phyloP scores from a whole-genome alignment of 2,797 vertebrate genomes.

The Sebastes goodei region DNA sequence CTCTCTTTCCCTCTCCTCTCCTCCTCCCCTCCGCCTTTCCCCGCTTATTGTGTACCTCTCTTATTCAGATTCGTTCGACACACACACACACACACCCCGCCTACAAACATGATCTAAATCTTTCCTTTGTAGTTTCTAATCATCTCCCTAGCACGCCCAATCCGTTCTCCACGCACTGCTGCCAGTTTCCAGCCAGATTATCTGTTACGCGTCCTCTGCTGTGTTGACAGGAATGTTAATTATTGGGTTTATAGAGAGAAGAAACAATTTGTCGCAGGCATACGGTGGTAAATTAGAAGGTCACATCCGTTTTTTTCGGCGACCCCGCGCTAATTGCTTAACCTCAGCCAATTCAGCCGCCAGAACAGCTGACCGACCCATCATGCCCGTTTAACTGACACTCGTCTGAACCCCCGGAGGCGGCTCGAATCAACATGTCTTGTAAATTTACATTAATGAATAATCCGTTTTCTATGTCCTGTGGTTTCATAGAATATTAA shows the following conservation, averaged over 20 bases:
- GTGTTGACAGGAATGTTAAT: constrained; percentile 62
- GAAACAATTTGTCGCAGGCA: constrained; percentile 34
- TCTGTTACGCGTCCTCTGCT: constrained; percentile 40
- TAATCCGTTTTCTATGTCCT: neutral
- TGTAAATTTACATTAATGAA: constrained; percentile 20
- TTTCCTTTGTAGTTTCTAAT: constrained; percentile 68
- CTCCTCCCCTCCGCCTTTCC: neutral
- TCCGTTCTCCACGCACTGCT: constrained; percentile 17
- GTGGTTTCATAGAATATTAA: neutral
- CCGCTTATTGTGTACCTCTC: neutral
- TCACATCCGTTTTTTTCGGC: neutral
- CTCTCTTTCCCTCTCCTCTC: neutral
- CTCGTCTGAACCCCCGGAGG: constrained; percentile 7
- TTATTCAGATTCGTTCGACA: constrained; percentile 37
- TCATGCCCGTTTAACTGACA: neutral
- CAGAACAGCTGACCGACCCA: neutral
- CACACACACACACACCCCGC: constrained; percentile 4
- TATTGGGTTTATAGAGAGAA: constrained; percentile 36
- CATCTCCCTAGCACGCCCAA: constrained; percentile 38
- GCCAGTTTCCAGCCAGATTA: constrained; percentile 55
- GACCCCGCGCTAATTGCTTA: constrained; percentile 47
- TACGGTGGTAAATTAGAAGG: constrained; percentile 33
- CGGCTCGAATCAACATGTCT: constrained; percentile 17
- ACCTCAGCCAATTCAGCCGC: constrained; percentile 14
- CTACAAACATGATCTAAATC: constrained; percentile 63